These are phyloP conservation scores for Ormia ochracea DNA, from an alignment of 2,888 invertebrate genomes.

Conservation along the genomic window DNA sequence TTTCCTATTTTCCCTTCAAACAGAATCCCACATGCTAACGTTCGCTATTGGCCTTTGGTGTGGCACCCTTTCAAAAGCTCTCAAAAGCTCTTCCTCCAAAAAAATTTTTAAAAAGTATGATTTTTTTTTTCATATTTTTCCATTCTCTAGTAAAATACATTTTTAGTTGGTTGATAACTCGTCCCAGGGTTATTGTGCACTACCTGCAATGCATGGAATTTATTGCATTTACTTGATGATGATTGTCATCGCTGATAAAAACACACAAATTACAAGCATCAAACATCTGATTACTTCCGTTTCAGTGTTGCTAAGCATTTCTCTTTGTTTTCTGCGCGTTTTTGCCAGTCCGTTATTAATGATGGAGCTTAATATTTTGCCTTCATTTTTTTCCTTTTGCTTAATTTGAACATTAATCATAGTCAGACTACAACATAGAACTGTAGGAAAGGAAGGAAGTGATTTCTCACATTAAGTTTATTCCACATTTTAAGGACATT, in stretches of 20 bases:
- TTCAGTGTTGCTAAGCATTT: slow-evolving; percentile 12
- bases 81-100: too few relatives aligned
- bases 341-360: slow-evolving; percentile 36
- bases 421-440: slow-evolving; percentile 23
- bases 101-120: too few relatives aligned
- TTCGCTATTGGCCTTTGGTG: too few relatives aligned
- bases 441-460: slow-evolving; percentile 5
- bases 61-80: too few relatives aligned
- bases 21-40: too few relatives aligned
- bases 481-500: neutral
- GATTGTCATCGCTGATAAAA: slow-evolving; percentile 12
- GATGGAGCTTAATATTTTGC: slow-evolving; percentile 35
- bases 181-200: neutral
- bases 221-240: neutral
- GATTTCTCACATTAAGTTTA: slow-evolving; percentile 29
- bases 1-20: too few relatives aligned
- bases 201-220: neutral
- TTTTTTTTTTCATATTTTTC: too few relatives aligned
- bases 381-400: neutral
- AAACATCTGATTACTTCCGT: slow-evolving; percentile 19
- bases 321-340: neutral
- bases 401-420: slow-evolving; percentile 56
- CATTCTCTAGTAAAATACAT: too few relatives aligned
- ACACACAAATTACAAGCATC: slow-evolving; percentile 20
- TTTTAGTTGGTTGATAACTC: neutral